Conservation (phyloP, 1,140 invertebrate species). For the Magallana angulata region DNA sequence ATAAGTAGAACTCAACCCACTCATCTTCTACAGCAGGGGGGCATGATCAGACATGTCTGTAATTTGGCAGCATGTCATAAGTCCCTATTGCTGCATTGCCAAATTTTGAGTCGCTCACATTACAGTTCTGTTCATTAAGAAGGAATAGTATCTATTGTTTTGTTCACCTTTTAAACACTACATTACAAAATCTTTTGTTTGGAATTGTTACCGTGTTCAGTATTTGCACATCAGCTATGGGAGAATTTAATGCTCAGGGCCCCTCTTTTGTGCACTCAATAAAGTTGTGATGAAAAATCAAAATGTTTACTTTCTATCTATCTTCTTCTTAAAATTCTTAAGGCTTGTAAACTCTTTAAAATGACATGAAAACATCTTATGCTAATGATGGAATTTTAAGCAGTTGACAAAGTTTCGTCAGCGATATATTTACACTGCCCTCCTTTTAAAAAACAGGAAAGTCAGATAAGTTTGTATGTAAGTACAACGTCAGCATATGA, state of each 20-base stretch:
- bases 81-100: constrained; percentile 26
- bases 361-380: neutral
- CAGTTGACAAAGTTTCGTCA: constrained; percentile 3
- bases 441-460: constrained; percentile 19
- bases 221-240: neutral
- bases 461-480: neutral
- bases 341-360: neutral
- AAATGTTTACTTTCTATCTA: neutral
- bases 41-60: constrained; percentile 2
- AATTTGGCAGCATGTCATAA: constrained; percentile 5
- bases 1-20: neutral
- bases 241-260: neutral
- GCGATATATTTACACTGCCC: constrained; percentile 21
- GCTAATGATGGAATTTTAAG: constrained; percentile 36
- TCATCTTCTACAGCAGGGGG: neutral
- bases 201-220: neutral
- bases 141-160: neutral
- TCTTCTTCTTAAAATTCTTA: too few relatives aligned
- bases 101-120: constrained; percentile 22
- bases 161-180: constrained; percentile 4
- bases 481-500: constrained; percentile 30
- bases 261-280: neutral
- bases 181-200: constrained; percentile 25
- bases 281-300: neutral
- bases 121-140: neutral